phyloP scores from a whole-genome alignment of 2,888 invertebrate species.

The Scrobipalpa costella region DNA sequence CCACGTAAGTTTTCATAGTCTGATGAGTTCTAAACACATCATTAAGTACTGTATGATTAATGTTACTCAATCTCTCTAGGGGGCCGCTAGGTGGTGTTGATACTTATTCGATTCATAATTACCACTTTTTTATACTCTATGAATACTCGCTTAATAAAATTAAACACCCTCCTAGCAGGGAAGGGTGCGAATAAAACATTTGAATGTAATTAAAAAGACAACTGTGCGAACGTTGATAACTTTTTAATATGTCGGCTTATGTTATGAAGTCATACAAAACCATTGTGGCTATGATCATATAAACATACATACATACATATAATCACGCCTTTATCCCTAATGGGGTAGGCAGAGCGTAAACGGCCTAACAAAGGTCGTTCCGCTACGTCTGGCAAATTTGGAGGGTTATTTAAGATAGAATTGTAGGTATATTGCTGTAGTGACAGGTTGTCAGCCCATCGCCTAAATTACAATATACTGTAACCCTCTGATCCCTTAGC shows the following conservation, averaged over 20 bases:
- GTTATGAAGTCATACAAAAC: neutral
- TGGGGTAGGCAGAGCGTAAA: no score
- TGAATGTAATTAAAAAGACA: conserved; percentile 21
- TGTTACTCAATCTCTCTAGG: conserved; percentile 51
- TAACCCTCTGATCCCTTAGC: no score
- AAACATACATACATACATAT: no score
- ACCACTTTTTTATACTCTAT: conserved; percentile 42
- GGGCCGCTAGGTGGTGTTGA: conserved; percentile 59
- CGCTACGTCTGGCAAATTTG: no score
- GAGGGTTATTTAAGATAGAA: no score
- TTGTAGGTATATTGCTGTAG: no score
- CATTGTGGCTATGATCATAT: no score
- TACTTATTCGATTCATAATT: conserved; percentile 65
- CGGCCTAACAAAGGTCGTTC: no score
- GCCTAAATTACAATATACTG: no score
- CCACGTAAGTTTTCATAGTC: conserved; percentile 1
- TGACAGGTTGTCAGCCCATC: no score
- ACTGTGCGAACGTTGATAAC: conserved; percentile 9
- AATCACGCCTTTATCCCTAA: no score
- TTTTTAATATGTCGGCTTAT: neutral
- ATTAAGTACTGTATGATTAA: conserved; percentile 62
- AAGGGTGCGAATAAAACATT: conserved; percentile 22
- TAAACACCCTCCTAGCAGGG: conserved; percentile 38
- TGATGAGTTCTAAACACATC: conserved; percentile 42
- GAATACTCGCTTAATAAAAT: conserved; percentile 41